phyloP scores from a whole-genome alignment of 2,888 invertebrate species.

The Melipona bicolor region DNA sequence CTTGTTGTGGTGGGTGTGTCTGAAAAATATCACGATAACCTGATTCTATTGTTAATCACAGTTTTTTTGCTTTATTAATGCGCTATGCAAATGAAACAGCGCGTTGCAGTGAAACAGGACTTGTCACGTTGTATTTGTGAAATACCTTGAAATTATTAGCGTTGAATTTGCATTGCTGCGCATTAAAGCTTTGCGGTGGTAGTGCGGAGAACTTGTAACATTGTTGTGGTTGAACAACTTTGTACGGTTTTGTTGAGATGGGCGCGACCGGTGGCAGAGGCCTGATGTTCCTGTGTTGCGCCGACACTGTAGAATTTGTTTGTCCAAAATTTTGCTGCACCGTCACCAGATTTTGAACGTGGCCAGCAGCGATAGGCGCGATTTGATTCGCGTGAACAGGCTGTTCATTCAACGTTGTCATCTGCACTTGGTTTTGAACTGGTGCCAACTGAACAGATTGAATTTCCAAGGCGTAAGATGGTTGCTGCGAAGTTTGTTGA shows the following conservation, averaged over 20 bases:
- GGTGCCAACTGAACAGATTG: slow-evolving; percentile 75
- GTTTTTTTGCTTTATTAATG: not conserved
- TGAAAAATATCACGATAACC: slow-evolving; percentile 50
- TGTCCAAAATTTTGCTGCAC: slow-evolving; percentile 72
- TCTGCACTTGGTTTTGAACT: slow-evolving; percentile 71
- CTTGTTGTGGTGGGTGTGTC: slow-evolving; percentile 75
- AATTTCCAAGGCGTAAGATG: slow-evolving; percentile 78
- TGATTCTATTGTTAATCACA: slow-evolving; percentile 9
- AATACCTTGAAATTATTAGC: slow-evolving; percentile 77
- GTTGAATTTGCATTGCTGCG: slow-evolving; percentile 80
- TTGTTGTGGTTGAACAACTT: slow-evolving; percentile 78
- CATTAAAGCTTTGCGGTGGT: slow-evolving; percentile 73
- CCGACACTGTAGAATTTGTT: slow-evolving; percentile 65
- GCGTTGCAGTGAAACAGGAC: not conserved
- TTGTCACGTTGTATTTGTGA: not conserved
- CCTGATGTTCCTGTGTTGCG: slow-evolving; percentile 73
- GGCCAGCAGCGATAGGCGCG: slow-evolving; percentile 62
- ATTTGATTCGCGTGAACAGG: slow-evolving; percentile 63
- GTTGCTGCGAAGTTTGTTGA: slow-evolving; percentile 70
- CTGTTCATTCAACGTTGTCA: slow-evolving; percentile 73
- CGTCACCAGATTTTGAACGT: slow-evolving; percentile 71
- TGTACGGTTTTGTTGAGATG: slow-evolving; percentile 76
- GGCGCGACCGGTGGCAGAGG: slow-evolving; percentile 70
- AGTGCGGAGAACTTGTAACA: slow-evolving; percentile 80
- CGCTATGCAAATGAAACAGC: slow-evolving; percentile 25